These are phyloP conservation scores for Taenaris catops DNA, from an alignment of 2,888 invertebrate genomes.

Conservation along the genomic window DNA sequence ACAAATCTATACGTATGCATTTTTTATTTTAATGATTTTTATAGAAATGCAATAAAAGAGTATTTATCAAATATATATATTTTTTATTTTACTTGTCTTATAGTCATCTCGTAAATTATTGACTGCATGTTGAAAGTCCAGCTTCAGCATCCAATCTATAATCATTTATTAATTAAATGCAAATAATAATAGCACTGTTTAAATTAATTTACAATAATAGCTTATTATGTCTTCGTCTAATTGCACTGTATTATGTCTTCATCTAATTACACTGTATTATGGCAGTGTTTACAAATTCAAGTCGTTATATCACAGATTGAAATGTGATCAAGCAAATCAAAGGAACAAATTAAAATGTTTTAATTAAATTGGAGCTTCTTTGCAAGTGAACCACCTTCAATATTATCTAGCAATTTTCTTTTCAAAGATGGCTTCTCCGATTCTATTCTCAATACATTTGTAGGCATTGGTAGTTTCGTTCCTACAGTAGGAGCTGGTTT, in stretches of 20 bases:
- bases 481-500: conserved; percentile 94
- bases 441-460: conserved; percentile 81
- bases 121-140: conserved; percentile 20
- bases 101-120: conserved; percentile 12
- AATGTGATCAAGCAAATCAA: too few relatives aligned
- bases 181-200: conserved; percentile 4
- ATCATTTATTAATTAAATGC: too few relatives aligned
- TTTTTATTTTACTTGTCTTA: conserved; percentile 22
- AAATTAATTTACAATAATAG: conserved; percentile 13
- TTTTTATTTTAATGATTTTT: conserved; percentile 11
- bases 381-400: conserved; percentile 84
- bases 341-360: too few relatives aligned
- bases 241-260: too few relatives aligned
- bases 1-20: conserved; percentile 14
- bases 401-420: conserved; percentile 85
- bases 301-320: too few relatives aligned
- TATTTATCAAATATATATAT: conserved; percentile 27
- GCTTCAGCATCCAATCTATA: too few relatives aligned
- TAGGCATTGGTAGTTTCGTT: conserved; percentile 89
- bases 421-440: conserved; percentile 85
- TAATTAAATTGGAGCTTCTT: conserved; percentile 83
- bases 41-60: conserved; percentile 6
- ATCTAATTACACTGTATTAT: background rate
- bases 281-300: conserved; percentile 3
- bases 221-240: conserved; percentile 8